phyloP scores from a whole-genome alignment of 2,113 vertebrate species.

The Terrapene triunguis region DNA sequence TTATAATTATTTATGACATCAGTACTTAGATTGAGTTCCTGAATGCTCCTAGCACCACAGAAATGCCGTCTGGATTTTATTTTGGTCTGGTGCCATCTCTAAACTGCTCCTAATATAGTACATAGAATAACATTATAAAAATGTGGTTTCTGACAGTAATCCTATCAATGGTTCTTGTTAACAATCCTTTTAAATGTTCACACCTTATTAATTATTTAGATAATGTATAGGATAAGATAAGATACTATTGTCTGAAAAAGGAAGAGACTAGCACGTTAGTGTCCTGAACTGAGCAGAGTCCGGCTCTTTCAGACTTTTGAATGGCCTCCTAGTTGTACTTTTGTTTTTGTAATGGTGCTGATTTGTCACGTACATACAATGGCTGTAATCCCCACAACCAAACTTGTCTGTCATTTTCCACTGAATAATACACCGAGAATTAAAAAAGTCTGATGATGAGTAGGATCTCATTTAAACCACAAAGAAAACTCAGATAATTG shows the following conservation, averaged over 20 bases:
- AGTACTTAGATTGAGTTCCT: neutral
- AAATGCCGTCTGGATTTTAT: neutral
- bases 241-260: neutral
- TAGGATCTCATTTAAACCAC: constrained; percentile 55
- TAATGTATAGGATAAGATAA: neutral
- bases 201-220: neutral
- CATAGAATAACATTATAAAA: neutral
- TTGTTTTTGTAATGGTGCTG: neutral
- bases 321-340: neutral
- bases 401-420: constrained; percentile 68
- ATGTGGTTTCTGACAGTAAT: accelerated
- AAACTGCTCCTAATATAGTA: neutral
- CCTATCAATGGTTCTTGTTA: neutral
- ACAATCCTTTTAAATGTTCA: neutral
- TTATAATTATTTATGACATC: neutral
- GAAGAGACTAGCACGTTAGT: neutral
- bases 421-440: constrained; percentile 49
- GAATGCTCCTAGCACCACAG: neutral
- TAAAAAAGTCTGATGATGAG: constrained; percentile 29
- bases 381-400: constrained; percentile 67
- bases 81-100: neutral
- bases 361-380: constrained; percentile 13
- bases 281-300: neutral
- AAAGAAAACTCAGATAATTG: constrained; percentile 65
- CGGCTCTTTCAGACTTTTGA: neutral